Conservation (phyloP, 2,888 invertebrate species). For the Leistus spinibarbis region DNA sequence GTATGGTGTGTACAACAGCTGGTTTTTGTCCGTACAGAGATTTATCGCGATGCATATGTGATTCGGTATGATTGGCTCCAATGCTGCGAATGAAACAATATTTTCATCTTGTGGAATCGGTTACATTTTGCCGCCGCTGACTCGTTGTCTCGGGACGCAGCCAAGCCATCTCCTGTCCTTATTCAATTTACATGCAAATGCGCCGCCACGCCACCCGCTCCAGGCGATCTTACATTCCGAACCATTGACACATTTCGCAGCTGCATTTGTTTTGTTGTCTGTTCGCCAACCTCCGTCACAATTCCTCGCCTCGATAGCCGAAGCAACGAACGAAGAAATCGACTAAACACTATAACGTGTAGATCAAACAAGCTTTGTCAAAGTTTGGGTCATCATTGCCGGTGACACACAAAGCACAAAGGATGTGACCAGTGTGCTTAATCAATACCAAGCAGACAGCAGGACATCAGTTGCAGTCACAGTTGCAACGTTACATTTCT, state of each 20-base stretch:
- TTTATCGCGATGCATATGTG: no score
- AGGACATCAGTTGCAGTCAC: constrained; percentile 35
- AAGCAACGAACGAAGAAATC: not conserved
- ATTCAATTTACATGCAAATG: constrained; percentile 52
- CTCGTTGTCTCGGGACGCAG: not conserved
- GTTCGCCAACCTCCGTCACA: not conserved
- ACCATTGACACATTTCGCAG: constrained; percentile 49
- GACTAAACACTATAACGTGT: not conserved
- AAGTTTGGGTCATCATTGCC: constrained; percentile 33
- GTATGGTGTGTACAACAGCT: not conserved
- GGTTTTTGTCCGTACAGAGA: not conserved
- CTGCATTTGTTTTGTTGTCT: constrained; percentile 43
- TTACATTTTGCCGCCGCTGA: constrained; percentile 11
- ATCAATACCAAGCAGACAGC: constrained; percentile 32
- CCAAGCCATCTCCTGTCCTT: constrained; percentile 45
- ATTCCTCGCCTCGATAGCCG: not conserved
- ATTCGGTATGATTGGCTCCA: no score
- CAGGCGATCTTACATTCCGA: constrained; percentile 42
- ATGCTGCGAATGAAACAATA: constrained; percentile 3
- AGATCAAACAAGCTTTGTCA: constrained; percentile 17
- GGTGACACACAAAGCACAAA: constrained; percentile 34
- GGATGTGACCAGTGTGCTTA: constrained; percentile 31
- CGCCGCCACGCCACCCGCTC: constrained; percentile 37
- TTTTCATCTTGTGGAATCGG: constrained; percentile 31
- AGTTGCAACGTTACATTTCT: constrained; percentile 16